Evolutionary conservation across 1,140 invertebrate species (phyloP).

Genomic region (Paracyclopina nana): DNA sequence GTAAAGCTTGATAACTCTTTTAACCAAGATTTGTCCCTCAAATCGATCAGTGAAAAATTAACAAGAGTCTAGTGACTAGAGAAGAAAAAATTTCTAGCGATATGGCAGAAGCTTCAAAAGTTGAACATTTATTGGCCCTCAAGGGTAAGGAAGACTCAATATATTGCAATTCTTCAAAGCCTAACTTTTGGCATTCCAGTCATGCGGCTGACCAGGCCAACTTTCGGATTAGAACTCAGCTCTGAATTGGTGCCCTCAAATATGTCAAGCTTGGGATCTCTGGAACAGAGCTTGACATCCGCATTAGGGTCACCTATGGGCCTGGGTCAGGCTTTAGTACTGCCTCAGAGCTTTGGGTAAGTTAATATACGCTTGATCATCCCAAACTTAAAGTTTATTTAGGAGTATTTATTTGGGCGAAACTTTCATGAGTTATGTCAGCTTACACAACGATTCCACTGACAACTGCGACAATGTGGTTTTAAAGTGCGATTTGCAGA

Average conservation of each 20-base stretch:
- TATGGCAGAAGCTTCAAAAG: too few relatives aligned
- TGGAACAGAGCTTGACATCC: slow-evolving; percentile 50
- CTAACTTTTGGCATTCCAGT: slow-evolving; percentile 36
- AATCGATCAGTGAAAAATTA: too few relatives aligned
- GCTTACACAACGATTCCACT: slow-evolving; percentile 82
- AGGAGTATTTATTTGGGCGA: slow-evolving; percentile 74
- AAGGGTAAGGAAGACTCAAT: neutral
- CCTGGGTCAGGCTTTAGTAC: slow-evolving; percentile 62
- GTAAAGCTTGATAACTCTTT: too few relatives aligned
- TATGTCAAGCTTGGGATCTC: slow-evolving; percentile 51
- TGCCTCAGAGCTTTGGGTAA: slow-evolving; percentile 84
- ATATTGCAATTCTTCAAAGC: neutral
- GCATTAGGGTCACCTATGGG: slow-evolving; percentile 57
- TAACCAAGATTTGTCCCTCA: too few relatives aligned
- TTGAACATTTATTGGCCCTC: slow-evolving; percentile 5
- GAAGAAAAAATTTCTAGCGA: too few relatives aligned
- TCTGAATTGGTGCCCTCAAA: slow-evolving; percentile 52
- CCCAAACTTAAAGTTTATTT: slow-evolving; percentile 17
- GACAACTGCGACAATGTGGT: slow-evolving; percentile 56
- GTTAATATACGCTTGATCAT: slow-evolving; percentile 15
- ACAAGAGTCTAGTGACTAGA: too few relatives aligned
- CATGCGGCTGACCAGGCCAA: slow-evolving; percentile 77
- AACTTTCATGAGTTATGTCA: slow-evolving; percentile 92
- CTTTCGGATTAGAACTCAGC: slow-evolving; percentile 57
- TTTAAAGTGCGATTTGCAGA: slow-evolving; percentile 83